Evolutionary conservation across 2,888 invertebrate species (phyloP), one percentile per base, ranked within the genome.

Genomic region (Deilephila porcellus): DNA sequence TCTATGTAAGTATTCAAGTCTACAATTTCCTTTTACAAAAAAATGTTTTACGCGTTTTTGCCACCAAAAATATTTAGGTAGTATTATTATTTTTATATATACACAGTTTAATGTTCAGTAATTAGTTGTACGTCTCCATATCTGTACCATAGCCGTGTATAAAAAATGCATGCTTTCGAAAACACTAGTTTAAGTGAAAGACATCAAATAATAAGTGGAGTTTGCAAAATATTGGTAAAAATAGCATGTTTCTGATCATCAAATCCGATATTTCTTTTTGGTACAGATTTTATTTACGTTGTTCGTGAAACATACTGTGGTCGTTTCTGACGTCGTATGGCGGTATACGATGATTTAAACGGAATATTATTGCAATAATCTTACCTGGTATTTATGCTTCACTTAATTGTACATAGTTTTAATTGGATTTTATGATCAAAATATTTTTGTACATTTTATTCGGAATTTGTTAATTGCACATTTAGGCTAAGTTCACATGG

Each of bases 1-100:
- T 89, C 89, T 85, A 80, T 79, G 74, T 81, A 82, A 85, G 84
- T 86, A 82, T 86, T 82, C 78, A 79, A 76, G 11, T 67, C 45
- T 52, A 67, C 52, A 67, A 45, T 25, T 67, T 67, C 52, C 67
- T 67, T 67, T 52, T 25, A 25, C 4, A n/a, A 45, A 1, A 67
- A 67, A 67, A 67, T 67, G 52, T 67, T 67, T 67, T 67, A 52
- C 67, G 67, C 67, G 67, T 67, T 67, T 64, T 67, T 25, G 67
- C 67, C 67, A 67, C 67, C 67, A 67, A 67, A 67, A 67, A 67
- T 45, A 37, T 34, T 63, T 11, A 67, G 45, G 5, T 52, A 67
- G 67, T 67, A 52, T 67, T 67, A 67, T 67, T 67, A 45, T 67
- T 67, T 52, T 25, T 67, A 67, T 52, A 52, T 52, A 52, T 52